A percentile compares a stretch with the other conserved stretches of the same genome.
Evolutionary conservation across 2,113 vertebrate species (phyloP).

Genomic region (Mesitornis unicolor): DNA sequence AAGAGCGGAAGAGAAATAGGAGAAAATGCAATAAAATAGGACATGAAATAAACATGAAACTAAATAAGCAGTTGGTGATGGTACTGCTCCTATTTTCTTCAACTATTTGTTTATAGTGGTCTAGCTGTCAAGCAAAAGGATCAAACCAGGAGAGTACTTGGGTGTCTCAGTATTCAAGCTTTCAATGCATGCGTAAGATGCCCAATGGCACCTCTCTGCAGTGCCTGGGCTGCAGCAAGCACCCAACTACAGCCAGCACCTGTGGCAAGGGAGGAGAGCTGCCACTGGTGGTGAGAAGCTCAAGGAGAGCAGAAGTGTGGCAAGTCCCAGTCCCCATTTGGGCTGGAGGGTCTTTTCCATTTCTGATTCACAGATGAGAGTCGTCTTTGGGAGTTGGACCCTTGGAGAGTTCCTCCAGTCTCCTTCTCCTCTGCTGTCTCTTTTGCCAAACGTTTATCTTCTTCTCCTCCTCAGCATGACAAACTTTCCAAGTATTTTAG

Average conservation of each 20-base stretch:
- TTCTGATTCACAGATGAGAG: not conserved
- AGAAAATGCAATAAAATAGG: not conserved
- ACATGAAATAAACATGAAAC: not conserved
- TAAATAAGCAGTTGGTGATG: not conserved
- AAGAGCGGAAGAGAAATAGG: not conserved
- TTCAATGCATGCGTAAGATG: not conserved
- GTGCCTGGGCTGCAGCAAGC: not conserved
- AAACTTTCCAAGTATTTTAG: not conserved
- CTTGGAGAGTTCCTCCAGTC: not conserved
- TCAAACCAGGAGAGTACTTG: not conserved
- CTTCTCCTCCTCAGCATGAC: not conserved
- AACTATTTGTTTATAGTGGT: not conserved
- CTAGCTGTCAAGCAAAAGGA: not conserved
- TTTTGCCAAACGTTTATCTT: not conserved
- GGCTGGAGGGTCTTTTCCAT: not conserved
- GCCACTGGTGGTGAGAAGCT: not conserved
- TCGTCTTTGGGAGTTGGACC: not conserved
- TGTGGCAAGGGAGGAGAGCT: not conserved
- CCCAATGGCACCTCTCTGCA: fast-evolving
- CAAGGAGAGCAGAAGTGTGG: not conserved
- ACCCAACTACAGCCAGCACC: not conserved
- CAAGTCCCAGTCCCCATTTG: not conserved
- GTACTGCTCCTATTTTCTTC: not conserved
- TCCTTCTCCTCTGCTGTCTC: not conserved
- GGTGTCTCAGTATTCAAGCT: not conserved